Evolutionary conservation across 2,888 invertebrate species (phyloP).

Genomic region (Embidobia sp.): DNA sequence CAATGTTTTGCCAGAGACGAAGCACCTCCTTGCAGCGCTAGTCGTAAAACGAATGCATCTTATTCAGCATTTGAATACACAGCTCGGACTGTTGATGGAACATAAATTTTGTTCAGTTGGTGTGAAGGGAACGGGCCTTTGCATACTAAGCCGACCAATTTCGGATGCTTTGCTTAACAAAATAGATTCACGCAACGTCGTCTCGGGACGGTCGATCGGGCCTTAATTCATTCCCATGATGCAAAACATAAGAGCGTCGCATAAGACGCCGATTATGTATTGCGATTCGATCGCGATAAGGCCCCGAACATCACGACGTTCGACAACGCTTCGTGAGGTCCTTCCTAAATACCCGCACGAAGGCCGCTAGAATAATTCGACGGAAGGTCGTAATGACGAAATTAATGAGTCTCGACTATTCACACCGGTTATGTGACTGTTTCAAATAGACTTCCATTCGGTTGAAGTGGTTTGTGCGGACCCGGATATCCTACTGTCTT

Average conservation of each 20-base stretch:
- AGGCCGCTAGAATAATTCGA: slow-evolving; percentile 44
- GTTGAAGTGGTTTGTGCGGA: too few species aligned
- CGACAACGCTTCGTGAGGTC: slow-evolving; percentile 57
- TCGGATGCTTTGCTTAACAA: slow-evolving; percentile 77
- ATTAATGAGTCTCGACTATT: slow-evolving; percentile 23
- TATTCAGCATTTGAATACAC: slow-evolving; percentile 77
- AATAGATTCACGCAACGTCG: slow-evolving; percentile 66
- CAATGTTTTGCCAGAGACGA: too few species aligned
- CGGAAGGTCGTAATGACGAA: slow-evolving; percentile 47
- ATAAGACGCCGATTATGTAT: slow-evolving; percentile 62
- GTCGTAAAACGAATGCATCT: slow-evolving; percentile 69
- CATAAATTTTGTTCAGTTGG: slow-evolving; percentile 77
- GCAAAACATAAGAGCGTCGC: slow-evolving; percentile 41
- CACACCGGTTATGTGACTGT: too few species aligned
- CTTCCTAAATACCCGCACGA: slow-evolving; percentile 62
- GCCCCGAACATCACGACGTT: slow-evolving; percentile 41
- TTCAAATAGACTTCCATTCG: too few species aligned
- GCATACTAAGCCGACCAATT: slow-evolving; percentile 66
- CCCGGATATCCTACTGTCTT: too few species aligned
- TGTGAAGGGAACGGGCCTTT: slow-evolving; percentile 66
- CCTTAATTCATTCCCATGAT: slow-evolving; percentile 59
- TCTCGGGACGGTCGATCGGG: slow-evolving; percentile 37
- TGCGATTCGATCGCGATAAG: slow-evolving; percentile 65
- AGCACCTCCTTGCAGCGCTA: slow-evolving; percentile 43
- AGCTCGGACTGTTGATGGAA: slow-evolving; percentile 77